Conservation (phyloP, 2,113 vertebrate genomes). For the Pipa parva region DNA sequence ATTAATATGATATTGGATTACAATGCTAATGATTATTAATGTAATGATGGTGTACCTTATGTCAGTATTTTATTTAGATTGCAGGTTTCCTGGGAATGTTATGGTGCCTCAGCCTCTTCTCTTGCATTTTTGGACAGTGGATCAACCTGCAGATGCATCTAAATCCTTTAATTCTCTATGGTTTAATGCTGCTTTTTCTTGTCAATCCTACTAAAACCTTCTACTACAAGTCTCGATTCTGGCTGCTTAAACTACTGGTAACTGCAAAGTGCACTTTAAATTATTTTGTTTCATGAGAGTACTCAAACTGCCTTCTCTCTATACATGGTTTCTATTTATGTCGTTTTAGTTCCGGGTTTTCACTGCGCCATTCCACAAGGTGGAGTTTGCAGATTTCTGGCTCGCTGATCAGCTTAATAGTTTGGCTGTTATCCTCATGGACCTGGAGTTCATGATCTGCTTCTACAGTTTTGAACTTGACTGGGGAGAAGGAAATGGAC, state of each 20-base stretch:
- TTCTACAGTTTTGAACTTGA: constrained; percentile 96
- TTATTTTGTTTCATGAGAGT: no score
- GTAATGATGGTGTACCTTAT: constrained; percentile 30
- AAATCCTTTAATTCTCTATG: constrained; percentile 90
- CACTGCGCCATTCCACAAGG: constrained; percentile 95
- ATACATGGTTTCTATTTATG: neutral
- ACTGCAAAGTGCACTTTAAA: no score
- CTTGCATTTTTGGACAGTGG: constrained; percentile 84
- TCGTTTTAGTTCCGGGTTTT: constrained; percentile 85
- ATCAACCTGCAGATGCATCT: constrained; percentile 82
- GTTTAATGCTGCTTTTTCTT: constrained; percentile 94
- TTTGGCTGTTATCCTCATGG: constrained; percentile 88
- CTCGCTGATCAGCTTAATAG: constrained; percentile 97
- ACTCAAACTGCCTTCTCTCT: no score
- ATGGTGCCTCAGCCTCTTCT: constrained; percentile 94
- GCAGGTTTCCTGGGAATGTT: constrained; percentile 93
- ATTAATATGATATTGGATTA: neutral
- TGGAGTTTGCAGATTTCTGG: constrained; percentile 98
- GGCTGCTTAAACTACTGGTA: constrained; percentile 96
- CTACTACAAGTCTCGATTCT: constrained; percentile 98
- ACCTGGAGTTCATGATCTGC: constrained; percentile 97
- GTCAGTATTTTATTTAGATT: constrained; percentile 65
- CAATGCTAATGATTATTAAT: constrained; percentile 12
- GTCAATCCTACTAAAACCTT: constrained; percentile 96
- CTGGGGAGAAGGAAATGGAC: constrained; percentile 74